Conservation (phyloP, 2,797 vertebrate genomes). For the Amphiprion clarkii region DNA sequence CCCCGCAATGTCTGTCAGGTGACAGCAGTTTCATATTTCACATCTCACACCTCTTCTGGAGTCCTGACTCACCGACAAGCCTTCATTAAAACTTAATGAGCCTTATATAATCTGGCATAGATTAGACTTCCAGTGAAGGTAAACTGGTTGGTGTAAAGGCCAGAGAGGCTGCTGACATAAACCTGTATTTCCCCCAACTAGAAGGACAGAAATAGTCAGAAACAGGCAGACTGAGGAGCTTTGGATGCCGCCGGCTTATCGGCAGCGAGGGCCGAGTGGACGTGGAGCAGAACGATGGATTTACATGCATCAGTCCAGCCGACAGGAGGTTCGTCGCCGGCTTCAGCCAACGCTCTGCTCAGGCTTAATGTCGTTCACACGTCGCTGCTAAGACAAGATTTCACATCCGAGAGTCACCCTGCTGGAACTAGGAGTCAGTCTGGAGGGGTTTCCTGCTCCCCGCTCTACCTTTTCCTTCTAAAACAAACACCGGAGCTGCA, state of each 20-base stretch:
- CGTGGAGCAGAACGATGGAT: constrained; percentile 63
- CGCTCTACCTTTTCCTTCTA: background rate
- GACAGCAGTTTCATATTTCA: constrained; percentile 53
- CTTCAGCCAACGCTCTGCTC: constrained; percentile 40
- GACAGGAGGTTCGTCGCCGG: constrained; percentile 45
- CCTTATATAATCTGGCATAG: constrained; percentile 61
- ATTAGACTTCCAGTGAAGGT: constrained; percentile 31
- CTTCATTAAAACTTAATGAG: constrained; percentile 56
- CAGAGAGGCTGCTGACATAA: constrained; percentile 18
- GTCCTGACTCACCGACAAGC: constrained; percentile 63
- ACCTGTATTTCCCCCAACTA: constrained; percentile 13
- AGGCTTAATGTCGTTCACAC: constrained; percentile 63
- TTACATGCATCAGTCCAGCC: constrained; percentile 68
- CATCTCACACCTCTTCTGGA: constrained; percentile 53
- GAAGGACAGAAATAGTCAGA: constrained; percentile 23
- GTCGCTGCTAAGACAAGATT: constrained; percentile 54
- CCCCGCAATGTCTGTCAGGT: constrained; percentile 67
- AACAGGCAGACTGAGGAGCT: constrained; percentile 42
- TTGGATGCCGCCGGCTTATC: constrained; percentile 38
- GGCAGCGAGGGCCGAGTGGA: constrained; percentile 35
- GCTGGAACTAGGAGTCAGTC: constrained; percentile 45
- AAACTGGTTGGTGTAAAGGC: constrained; percentile 26
- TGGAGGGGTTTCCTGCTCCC: constrained; percentile 17
- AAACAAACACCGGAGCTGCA: background rate
- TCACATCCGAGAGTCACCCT: constrained; percentile 33